Evolutionary conservation across 2,888 invertebrate genomes (phyloP).

Genomic region (Notodonta ziczac): DNA sequence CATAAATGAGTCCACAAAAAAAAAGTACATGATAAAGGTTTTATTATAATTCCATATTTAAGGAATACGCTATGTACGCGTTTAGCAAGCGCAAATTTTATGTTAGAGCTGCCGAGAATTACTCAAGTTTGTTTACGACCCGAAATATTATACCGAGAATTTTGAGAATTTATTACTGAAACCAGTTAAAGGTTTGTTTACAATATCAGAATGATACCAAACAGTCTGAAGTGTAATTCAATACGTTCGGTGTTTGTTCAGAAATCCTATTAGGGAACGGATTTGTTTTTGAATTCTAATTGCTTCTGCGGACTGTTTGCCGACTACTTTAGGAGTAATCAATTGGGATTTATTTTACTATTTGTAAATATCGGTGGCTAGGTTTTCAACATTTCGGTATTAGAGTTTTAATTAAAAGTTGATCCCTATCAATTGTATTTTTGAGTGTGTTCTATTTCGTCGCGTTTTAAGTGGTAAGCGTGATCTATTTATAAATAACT

Average conservation of each 20-base stretch:
- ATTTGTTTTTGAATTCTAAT: slow-evolving; percentile 31
- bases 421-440: not conserved
- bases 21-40: too few species aligned
- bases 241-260: slow-evolving; percentile 18
- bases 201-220: slow-evolving; percentile 3
- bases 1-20: too few species aligned
- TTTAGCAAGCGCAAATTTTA: too few species aligned
- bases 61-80: too few species aligned
- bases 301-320: slow-evolving; percentile 12
- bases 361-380: not conserved
- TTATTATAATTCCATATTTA: too few species aligned
- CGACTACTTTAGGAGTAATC: slow-evolving; percentile 6
- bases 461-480: too few species aligned
- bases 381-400: not conserved
- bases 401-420: not conserved
- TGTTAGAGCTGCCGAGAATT: too few species aligned
- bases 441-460: not conserved
- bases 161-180: not conserved
- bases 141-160: too few species aligned
- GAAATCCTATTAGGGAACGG: slow-evolving; percentile 14
- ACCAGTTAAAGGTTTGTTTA: slow-evolving; percentile 3
- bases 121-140: too few species aligned
- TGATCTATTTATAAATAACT: too few species aligned
- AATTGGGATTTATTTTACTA: not conserved
- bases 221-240: slow-evolving; percentile 13